A percentile compares a stretch with the other conserved stretches of the same genome.
Evolutionary conservation across 2,888 invertebrate genomes (phyloP).

Genomic region (Galerucella pusilla): DNA sequence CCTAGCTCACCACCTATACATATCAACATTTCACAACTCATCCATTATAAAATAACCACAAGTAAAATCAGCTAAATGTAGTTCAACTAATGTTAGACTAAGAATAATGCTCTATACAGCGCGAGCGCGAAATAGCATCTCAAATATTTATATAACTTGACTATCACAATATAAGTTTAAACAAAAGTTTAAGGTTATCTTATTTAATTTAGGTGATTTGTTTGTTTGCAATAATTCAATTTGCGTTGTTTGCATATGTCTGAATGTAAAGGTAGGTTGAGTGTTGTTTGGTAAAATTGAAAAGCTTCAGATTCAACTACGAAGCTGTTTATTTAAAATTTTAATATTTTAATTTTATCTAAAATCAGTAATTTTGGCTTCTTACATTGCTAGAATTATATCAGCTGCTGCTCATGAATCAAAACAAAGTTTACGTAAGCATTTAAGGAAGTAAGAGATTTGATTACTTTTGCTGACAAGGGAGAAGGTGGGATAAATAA

Average conservation of each 20-base stretch:
- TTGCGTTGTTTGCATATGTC: not conserved
- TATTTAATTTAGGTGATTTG: not conserved
- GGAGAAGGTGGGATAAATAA: no score
- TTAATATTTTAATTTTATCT: no score
- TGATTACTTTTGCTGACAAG: no score
- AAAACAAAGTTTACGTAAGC: no score
- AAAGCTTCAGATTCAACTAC: no score
- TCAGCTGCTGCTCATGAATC: no score
- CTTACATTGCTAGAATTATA: no score
- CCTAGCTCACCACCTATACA: conserved; percentile 10
- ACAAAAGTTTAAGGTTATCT: conserved; percentile 10
- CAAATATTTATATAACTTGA: conserved; percentile 12
- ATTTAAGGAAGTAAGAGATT: no score
- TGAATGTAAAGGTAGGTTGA: conserved; percentile 2
- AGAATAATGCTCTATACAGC: not conserved
- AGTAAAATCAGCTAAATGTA: not conserved
- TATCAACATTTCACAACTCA: conserved; percentile 3
- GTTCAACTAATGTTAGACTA: conserved; percentile 22
- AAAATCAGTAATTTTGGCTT: no score
- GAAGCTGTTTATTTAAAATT: no score
- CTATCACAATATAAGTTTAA: not conserved
- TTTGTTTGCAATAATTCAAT: not conserved
- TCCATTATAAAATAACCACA: conserved; percentile 9
- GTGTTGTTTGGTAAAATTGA: no score
- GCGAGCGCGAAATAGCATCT: not conserved